phyloP scores from a whole-genome alignment of 2,888 invertebrate genomes.

The Lottia gigantea region DNA sequence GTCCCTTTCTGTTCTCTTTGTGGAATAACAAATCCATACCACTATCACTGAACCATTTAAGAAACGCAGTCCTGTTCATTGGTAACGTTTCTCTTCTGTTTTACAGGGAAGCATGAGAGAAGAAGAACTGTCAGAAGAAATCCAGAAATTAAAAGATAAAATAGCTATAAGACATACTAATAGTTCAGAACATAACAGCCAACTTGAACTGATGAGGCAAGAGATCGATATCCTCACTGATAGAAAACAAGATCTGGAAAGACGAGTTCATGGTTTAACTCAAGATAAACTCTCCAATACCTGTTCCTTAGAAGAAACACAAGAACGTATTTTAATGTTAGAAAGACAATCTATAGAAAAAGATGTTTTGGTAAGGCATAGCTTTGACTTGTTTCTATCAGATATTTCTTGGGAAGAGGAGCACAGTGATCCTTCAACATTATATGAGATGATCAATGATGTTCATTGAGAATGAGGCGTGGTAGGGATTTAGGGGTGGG shows the following conservation, averaged over 20 bases:
- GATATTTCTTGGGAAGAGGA: no score
- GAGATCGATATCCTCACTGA: slow-evolving; percentile 75
- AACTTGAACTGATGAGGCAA: slow-evolving; percentile 86
- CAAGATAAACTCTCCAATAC: slow-evolving; percentile 84
- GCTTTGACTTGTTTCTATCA: no score
- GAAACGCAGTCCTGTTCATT: no score
- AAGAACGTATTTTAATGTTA: slow-evolving; percentile 86
- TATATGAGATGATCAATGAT: no score
- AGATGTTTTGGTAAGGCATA: slow-evolving; percentile 74
- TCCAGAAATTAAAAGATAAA: slow-evolving; percentile 85
- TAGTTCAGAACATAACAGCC: slow-evolving; percentile 88
- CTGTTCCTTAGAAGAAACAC: slow-evolving; percentile 87
- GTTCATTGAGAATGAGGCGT: not conserved
- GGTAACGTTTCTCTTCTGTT: not conserved
- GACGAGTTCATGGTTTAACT: slow-evolving; percentile 79
- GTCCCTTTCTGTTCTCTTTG: no score
- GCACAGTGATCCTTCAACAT: no score
- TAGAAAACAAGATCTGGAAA: slow-evolving; percentile 86
- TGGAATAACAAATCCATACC: no score
- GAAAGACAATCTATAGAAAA: slow-evolving; percentile 84
- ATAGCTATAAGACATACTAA: slow-evolving; percentile 83
- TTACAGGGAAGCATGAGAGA: slow-evolving; percentile 37
- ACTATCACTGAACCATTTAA: no score
- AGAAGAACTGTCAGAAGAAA: slow-evolving; percentile 81
- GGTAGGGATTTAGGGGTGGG: not conserved